Conservation (phyloP, 2,797 vertebrate species). For the Acropternis orthonyx region DNA sequence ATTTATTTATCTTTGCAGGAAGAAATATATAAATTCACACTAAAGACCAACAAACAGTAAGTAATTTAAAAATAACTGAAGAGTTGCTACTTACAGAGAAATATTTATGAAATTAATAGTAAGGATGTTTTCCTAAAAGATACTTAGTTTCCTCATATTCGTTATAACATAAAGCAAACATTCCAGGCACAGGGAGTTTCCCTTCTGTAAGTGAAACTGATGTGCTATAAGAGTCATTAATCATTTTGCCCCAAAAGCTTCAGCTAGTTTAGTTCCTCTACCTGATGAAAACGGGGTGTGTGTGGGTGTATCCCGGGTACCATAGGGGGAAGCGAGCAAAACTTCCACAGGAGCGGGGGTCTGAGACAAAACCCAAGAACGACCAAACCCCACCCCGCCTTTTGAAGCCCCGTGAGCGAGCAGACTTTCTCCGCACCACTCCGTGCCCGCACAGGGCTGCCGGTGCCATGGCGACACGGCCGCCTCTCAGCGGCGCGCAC, state of each 20-base stretch:
- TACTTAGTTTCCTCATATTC: background rate
- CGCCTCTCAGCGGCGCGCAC: background rate
- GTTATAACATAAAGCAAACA: background rate
- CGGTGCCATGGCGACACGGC: accelerated
- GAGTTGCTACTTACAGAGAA: background rate
- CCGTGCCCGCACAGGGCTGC: accelerated
- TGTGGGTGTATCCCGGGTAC: accelerated
- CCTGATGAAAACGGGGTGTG: accelerated
- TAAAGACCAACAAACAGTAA: background rate
- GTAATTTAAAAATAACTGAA: background rate
- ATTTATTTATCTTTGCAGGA: background rate
- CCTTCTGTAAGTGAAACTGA: background rate
- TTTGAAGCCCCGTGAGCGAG: accelerated
- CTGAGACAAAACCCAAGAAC: accelerated
- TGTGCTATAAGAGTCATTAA: accelerated
- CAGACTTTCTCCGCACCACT: accelerated
- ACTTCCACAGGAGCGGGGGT: accelerated
- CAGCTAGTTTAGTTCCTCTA: background rate
- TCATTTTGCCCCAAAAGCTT: background rate
- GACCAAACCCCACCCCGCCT: background rate
- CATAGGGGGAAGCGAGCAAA: accelerated
- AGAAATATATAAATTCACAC: background rate
- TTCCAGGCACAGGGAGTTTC: background rate
- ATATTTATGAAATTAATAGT: background rate
- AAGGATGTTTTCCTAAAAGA: background rate